Base-by-base conservation (phyloP, 37 sponge, comb jelly and placozoan genomes). In the Geodia barretti region DNA sequence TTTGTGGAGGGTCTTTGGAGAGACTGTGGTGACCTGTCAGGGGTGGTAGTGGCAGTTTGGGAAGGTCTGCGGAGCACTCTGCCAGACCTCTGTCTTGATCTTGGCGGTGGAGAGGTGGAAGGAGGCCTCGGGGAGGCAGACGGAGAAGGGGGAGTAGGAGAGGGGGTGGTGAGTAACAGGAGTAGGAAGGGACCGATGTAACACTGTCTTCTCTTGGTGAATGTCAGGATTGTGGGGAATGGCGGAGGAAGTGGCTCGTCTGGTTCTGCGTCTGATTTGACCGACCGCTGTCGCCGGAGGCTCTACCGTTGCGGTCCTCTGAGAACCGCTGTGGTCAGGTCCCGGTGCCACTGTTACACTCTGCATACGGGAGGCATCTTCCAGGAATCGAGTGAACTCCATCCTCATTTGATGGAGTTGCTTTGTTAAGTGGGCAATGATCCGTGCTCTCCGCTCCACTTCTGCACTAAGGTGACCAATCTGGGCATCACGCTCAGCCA, bases 401-500 rank as follows among this genome's bases (percentile, higher is more conserved):
- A 47, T 47, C 54, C 14, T 47, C 54, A 71, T n/a, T n/a, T 80
- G 77, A 54, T 84, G 83, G 30, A 88, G 81, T 59, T 92, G 73
- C 72, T 75, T 69, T 3, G 80, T 80, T 8, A 92, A 77, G 21
- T 47, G 24, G 58, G 86, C 85, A 21, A 88, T 80, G 20, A 84
- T 23, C 34, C 26, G 79, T 0, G 89, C 38, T 40, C 84, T 83
- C 3, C 17, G 33, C n/a, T 92, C 89, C 29, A 92, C 41, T 30
- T 92, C 86, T 39, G 7, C 23, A 19, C 77, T 28, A 21, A 80
- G 74, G 19, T 26, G 25, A 2, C 38, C 23, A 19, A 88, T 41
- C 11, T 28, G 33, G 0, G 39, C 80, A 29, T 87, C 85, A 70
- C 68, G 79, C 59, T 29, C 43, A 14, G 4, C 23, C 26, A 84